phyloP scores from a whole-genome alignment of 2,113 vertebrate species.

The Siniperca chuatsi region DNA sequence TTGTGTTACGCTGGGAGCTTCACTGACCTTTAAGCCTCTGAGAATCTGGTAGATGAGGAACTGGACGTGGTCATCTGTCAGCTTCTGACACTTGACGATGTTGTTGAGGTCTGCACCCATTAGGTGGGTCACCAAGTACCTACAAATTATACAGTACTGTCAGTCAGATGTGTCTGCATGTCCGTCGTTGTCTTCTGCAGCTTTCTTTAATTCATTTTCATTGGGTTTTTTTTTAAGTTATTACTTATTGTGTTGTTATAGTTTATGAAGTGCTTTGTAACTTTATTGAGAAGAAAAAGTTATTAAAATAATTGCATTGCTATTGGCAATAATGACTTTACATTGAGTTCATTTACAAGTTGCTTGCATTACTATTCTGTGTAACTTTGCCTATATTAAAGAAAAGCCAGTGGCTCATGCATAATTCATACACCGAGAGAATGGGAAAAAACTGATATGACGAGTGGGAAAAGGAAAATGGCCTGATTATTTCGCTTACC shows the following conservation, averaged over 20 bases:
- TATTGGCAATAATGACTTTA: neutral
- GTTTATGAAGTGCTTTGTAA: neutral
- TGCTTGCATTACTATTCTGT: neutral
- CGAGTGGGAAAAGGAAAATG: neutral
- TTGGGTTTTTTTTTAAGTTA: neutral
- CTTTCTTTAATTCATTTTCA: neutral
- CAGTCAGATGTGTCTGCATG: conserved; percentile 22
- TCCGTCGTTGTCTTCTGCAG: neutral
- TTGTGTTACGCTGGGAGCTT: neutral
- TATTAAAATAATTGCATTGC: neutral
- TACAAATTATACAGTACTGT: conserved; percentile 62
- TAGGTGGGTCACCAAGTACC: conserved; percentile 97
- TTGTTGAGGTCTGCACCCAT: conserved; percentile 99
- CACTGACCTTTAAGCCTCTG: conserved; percentile 93
- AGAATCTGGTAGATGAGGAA: conserved; percentile 99
- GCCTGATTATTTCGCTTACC: neutral
- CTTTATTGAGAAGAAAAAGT: neutral
- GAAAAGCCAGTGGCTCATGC: neutral
- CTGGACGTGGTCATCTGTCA: conserved; percentile 98
- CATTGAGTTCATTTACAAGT: neutral
- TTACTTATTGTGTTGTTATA: neutral
- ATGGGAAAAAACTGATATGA: neutral
- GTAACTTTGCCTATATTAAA: neutral
- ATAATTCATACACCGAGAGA: neutral
- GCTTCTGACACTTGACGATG: conserved; percentile 99